A percentile compares a stretch with the other conserved stretches of the same genome.
Evolutionary conservation across 2,113 vertebrate genomes (phyloP).

Genomic region (Bucco capensis): DNA sequence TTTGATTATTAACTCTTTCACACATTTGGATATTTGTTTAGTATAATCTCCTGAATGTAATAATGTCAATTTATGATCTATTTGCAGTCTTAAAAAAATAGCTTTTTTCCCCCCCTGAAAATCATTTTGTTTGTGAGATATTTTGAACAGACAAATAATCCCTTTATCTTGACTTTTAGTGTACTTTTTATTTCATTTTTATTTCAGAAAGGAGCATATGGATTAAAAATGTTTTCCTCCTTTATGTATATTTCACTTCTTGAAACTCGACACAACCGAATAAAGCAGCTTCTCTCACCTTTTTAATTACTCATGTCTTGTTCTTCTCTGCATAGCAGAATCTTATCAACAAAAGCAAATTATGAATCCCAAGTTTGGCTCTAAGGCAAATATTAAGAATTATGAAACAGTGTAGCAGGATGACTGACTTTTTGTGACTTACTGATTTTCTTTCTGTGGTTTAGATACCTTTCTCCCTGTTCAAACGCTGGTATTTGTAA

Average conservation of each 20-base stretch:
- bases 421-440: not conserved
- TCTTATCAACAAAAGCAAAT: constrained; percentile 43
- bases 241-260: not conserved
- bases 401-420: not conserved
- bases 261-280: not conserved
- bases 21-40: not conserved
- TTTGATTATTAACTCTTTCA: not conserved
- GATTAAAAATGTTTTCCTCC: not conserved
- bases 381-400: not conserved
- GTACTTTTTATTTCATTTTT: not conserved
- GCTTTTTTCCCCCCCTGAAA: not conserved
- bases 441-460: not conserved
- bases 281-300: constrained; percentile 19
- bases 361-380: constrained; percentile 3
- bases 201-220: not conserved
- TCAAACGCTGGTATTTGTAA: not conserved
- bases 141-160: not conserved
- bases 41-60: not conserved
- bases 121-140: not conserved
- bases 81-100: not conserved
- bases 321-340: not conserved
- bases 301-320: constrained; percentile 49
- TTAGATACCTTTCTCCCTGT: not conserved
- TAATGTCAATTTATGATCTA: not conserved
- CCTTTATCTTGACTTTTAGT: not conserved